Base-by-base conservation (phyloP, 2,888 invertebrate genomes). In the Mallateleia sp. region DNA sequence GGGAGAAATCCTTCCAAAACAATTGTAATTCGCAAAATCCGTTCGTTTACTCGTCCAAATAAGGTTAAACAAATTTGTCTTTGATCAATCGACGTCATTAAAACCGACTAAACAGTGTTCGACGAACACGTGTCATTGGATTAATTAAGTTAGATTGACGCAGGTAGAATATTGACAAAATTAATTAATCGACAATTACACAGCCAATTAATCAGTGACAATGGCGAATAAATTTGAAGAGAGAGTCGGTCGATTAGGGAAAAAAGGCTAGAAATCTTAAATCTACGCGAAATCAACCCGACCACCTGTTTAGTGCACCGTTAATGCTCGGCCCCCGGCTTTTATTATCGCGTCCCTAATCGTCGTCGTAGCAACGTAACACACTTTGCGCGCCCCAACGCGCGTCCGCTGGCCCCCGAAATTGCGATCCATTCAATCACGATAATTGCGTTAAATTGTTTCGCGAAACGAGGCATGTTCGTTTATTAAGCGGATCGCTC, bases 401-500 rank as follows among this genome's bases (percentile, higher is more conserved):
- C 62, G 74, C 67, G 69, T 67, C 47, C 78, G 64, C 54, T 58
- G 56, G 79, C 52, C 87, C 75, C 72, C 85, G 58, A 85, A 85
- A 88, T 88, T 81, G 81, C 85, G 47, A 79, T 72, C 89, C 87
- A 80, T 87, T 87, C 88, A 89, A 88, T 89, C 89, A 88, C 85
- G 84, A 89, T 92, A 91, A 92, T 92, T 90, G 87, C 83, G 85
- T 90, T 89, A 90, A 92, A 91, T 89, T 88, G 88, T 89, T 90
- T 90, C 89, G 88, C 86, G 89, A 90, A 90, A 89, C 90, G 89
- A 89, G 79, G 69, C 85, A 80, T 67, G 77, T 77, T 83, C 74
- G 82, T 88, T 90, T 88, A 89, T 90, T 90, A 88, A 87, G 60
- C 85, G 72, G 74, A 83, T 85, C 60, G 54, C 77, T 72, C 52